Evolutionary conservation across 1,140 invertebrate genomes (phyloP).

Genomic region (Tetramorium alpestre): DNA sequence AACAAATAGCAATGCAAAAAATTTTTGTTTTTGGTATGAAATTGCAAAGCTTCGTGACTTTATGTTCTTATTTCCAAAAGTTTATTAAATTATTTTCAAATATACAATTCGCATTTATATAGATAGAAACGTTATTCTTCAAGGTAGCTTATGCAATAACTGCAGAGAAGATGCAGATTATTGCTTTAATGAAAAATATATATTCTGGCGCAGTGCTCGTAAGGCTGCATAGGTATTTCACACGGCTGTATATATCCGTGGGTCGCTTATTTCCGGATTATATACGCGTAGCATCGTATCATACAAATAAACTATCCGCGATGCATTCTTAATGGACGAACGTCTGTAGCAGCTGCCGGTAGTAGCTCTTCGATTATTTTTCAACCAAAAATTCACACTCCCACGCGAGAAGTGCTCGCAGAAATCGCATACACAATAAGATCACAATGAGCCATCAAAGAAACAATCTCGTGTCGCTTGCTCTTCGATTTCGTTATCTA

Average conservation of each 20-base stretch:
- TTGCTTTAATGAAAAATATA: conserved; percentile 27
- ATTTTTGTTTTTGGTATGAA: no score
- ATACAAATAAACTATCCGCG: conserved; percentile 9
- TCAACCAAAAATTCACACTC: neutral
- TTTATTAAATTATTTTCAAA: neutral
- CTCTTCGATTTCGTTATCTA: neutral
- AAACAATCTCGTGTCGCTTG: neutral
- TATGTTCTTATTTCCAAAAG: neutral
- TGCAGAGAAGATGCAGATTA: neutral
- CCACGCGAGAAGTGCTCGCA: neutral
- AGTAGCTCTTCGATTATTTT: conserved; percentile 24
- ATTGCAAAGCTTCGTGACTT: neutral
- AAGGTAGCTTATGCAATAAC: neutral
- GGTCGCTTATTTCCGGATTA: conserved; percentile 1
- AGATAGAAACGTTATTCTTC: conserved; percentile 10
- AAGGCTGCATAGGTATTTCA: conserved; percentile 13
- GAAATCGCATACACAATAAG: neutral
- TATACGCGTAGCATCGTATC: neutral
- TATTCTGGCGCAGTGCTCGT: neutral
- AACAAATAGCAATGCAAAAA: no score
- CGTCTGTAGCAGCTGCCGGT: neutral
- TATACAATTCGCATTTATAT: neutral
- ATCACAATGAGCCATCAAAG: neutral
- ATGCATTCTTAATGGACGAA: conserved; percentile 18
- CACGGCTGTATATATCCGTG: neutral